Evolutionary conservation across 2,888 invertebrate genomes (phyloP).

Genomic region (Lochmaea capreae): DNA sequence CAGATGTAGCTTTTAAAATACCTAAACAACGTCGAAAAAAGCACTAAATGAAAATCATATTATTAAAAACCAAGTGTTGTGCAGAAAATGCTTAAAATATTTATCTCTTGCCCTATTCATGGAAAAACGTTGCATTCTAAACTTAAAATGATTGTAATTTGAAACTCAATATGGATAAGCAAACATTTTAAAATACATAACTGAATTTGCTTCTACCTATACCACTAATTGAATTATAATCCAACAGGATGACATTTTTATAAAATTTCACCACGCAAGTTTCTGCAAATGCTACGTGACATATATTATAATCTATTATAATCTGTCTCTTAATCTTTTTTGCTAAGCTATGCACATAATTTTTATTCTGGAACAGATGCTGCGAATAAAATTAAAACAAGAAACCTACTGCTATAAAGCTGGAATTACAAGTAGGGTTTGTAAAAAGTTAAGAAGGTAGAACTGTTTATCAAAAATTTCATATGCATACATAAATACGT

Average conservation of each 20-base stretch:
- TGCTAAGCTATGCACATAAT: not conserved
- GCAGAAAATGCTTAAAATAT: too few relatives aligned
- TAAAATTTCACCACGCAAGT: not conserved
- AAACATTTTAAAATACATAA: not conserved
- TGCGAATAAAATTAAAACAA: not conserved
- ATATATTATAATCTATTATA: not conserved
- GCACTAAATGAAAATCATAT: too few relatives aligned
- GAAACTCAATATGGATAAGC: not conserved
- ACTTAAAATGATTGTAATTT: not conserved
- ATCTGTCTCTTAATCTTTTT: conserved; percentile 4
- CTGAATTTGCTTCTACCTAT: not conserved
- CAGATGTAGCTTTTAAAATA: too few relatives aligned
- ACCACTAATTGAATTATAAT: not conserved
- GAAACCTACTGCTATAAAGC: not conserved
- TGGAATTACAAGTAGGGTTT: not conserved
- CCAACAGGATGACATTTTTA: not conserved
- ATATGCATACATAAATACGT: too few relatives aligned
- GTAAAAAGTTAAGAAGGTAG: not conserved
- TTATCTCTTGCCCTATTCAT: too few relatives aligned
- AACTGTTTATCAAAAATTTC: not conserved
- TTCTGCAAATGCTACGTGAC: conserved; percentile 8
- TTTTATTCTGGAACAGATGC: conserved; percentile 9
- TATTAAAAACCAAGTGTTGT: too few relatives aligned
- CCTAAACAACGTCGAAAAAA: too few relatives aligned
- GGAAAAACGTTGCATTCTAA: not conserved